phyloP scores from a whole-genome alignment of 2,113 vertebrate species.

The Prionailurus viverrinus region DNA sequence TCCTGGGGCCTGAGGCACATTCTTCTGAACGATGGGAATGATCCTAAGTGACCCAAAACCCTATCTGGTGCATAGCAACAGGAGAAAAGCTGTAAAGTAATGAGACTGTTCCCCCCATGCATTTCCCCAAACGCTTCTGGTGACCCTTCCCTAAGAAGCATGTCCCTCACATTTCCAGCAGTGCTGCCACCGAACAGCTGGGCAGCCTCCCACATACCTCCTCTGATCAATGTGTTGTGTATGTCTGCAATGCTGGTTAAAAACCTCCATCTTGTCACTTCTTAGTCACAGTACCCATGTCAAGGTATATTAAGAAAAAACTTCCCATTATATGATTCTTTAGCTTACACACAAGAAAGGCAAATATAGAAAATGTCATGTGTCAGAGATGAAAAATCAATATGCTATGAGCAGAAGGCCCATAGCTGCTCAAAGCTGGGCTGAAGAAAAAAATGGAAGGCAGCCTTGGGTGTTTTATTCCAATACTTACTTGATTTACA shows the following conservation, averaged over 20 bases:
- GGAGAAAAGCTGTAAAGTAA: background rate
- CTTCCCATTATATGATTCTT: background rate
- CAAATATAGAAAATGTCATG: background rate
- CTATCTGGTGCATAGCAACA: background rate
- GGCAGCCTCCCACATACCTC: fast-evolving
- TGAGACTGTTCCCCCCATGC: background rate
- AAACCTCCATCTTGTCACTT: background rate
- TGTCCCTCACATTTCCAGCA: fast-evolving
- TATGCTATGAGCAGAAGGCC: background rate
- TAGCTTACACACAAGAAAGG: background rate
- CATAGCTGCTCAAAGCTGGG: background rate
- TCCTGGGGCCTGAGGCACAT: background rate
- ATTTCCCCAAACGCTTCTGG: background rate
- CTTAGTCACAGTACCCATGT: background rate
- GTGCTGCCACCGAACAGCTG: too few relatives aligned
- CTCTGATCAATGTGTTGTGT: background rate
- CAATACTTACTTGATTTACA: background rate
- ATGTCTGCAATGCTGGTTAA: too few relatives aligned
- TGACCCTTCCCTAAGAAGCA: background rate
- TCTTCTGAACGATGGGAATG: background rate
- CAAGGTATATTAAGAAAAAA: background rate
- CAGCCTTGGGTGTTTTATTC: background rate
- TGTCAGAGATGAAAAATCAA: background rate
- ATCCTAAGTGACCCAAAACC: background rate
- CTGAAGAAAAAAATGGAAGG: background rate